Evolutionary conservation across 2,888 invertebrate genomes (phyloP).

Genomic region (Andrena dorsata): DNA sequence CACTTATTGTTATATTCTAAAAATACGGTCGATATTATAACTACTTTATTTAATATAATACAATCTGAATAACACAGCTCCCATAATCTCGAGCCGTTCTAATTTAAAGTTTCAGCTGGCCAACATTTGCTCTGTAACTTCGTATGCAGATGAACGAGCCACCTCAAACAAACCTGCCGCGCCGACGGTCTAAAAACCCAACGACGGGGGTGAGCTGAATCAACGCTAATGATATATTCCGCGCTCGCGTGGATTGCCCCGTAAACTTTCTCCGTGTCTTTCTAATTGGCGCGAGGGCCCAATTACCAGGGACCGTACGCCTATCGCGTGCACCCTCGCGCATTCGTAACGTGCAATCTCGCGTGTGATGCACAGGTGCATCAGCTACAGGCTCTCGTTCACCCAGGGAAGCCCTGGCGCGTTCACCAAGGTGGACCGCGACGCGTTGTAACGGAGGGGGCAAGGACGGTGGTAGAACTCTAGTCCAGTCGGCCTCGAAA

Average conservation of each 20-base stretch:
- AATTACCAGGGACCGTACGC: conserved; percentile 33
- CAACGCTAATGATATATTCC: conserved; percentile 27
- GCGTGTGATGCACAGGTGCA: conserved; percentile 51
- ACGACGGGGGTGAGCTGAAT: conserved; percentile 19
- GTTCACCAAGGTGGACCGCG: conserved; percentile 6
- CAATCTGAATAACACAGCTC: too few species aligned
- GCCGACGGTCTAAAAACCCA: neutral
- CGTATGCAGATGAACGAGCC: neutral
- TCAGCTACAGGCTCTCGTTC: conserved; percentile 49
- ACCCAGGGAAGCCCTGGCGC: conserved; percentile 10
- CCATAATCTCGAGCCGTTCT: too few species aligned
- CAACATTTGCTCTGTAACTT: neutral
- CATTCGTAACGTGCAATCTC: conserved; percentile 48
- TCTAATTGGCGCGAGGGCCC: conserved; percentile 38
- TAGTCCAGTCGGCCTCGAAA: conserved; percentile 80
- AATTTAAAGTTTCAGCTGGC: too few species aligned
- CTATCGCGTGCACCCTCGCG: neutral
- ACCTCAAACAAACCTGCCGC: neutral
- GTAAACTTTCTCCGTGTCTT: conserved; percentile 40
- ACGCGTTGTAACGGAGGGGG: conserved; percentile 52
- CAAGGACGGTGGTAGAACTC: conserved; percentile 60
- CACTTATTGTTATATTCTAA: too few species aligned
- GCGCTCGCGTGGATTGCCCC: conserved; percentile 6
- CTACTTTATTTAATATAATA: too few species aligned
- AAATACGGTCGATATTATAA: too few species aligned